Evolutionary conservation across 1,140 invertebrate genomes (phyloP).

Genomic region (Drosophila subobscura): DNA sequence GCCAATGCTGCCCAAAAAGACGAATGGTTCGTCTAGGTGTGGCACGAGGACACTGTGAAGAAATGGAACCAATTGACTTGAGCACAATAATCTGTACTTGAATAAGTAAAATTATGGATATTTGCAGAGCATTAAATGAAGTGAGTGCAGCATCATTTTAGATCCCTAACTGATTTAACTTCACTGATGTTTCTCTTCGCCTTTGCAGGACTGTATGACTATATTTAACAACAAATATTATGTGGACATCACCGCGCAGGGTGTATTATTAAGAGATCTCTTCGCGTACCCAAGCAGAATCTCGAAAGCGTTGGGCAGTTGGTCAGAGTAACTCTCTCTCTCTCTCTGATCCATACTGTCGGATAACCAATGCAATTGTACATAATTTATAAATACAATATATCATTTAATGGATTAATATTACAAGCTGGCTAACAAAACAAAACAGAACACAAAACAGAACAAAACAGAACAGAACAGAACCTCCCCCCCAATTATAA

Average conservation of each 20-base stretch:
- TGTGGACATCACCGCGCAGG: constrained; percentile 84
- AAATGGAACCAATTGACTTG: constrained; percentile 66
- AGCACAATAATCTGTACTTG: constrained; percentile 82
- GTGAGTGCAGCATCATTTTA: too few species aligned
- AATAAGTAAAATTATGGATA: constrained; percentile 80
- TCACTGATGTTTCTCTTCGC: too few species aligned
- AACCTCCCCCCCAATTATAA: not conserved
- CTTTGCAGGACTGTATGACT: constrained; percentile 79
- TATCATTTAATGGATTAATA: constrained; percentile 53
- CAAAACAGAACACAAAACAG: not conserved
- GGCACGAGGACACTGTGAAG: constrained; percentile 36
- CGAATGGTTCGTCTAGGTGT: constrained; percentile 88
- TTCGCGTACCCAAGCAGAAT: constrained; percentile 81
- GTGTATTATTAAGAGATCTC: constrained; percentile 83
- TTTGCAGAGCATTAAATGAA: constrained; percentile 84
- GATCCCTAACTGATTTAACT: too few species aligned
- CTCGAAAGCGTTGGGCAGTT: constrained; percentile 75
- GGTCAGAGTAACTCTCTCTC: constrained; percentile 1
- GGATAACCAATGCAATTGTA: constrained; percentile 82
- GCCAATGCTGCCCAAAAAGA: constrained; percentile 86
- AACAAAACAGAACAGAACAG: constrained; percentile 15
- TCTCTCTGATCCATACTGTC: constrained; percentile 49
- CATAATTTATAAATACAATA: constrained; percentile 76
- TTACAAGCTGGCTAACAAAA: constrained; percentile 41
- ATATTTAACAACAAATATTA: constrained; percentile 75